A percentile compares a stretch with the other conserved stretches of the same genome.
These are phyloP conservation scores for Ligdia adustata DNA, from an alignment of 2,888 invertebrate species.

Conservation along the genomic window DNA sequence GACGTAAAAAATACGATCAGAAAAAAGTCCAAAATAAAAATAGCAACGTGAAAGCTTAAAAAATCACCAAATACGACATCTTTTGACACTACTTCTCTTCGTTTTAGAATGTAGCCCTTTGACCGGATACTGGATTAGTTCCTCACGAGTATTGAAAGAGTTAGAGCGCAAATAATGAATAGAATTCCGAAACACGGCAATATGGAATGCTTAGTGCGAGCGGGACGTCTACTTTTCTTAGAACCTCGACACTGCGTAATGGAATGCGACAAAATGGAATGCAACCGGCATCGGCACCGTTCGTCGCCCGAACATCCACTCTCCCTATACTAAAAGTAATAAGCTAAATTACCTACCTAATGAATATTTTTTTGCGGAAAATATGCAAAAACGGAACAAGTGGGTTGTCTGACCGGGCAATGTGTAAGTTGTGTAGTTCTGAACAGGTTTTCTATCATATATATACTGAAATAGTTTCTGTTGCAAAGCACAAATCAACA, in stretches of 20 bases:
- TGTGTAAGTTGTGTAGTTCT: too few relatives aligned
- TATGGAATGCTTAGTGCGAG: conserved; percentile 73
- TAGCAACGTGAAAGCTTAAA: conserved; percentile 1
- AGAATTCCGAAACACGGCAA: conserved; percentile 77
- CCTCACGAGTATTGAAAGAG: conserved; percentile 70
- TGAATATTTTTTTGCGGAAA: conserved; percentile 17
- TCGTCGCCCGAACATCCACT: conserved; percentile 42
- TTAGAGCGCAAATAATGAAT: conserved; percentile 73
- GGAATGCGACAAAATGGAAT: conserved; percentile 75
- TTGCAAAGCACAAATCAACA: too few relatives aligned
- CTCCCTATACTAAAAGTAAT: conserved; percentile 45
- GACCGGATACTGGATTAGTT: conserved; percentile 63
- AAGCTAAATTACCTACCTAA: conserved; percentile 29
- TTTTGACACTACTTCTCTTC: too few relatives aligned
- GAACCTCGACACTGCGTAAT: conserved; percentile 74
- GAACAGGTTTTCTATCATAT: too few relatives aligned
- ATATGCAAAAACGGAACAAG: conserved; percentile 7
- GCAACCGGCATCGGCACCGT: conserved; percentile 58
- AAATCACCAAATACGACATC: conserved; percentile 14
- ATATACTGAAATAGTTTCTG: too few relatives aligned
- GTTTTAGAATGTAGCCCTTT: too few relatives aligned
- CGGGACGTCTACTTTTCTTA: conserved; percentile 75
- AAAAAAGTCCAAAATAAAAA: not conserved
- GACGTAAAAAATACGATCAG: too few relatives aligned
- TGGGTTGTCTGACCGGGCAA: too few relatives aligned